phyloP scores from a whole-genome alignment of 2,113 vertebrate genomes.

The Serilophus lunatus region DNA sequence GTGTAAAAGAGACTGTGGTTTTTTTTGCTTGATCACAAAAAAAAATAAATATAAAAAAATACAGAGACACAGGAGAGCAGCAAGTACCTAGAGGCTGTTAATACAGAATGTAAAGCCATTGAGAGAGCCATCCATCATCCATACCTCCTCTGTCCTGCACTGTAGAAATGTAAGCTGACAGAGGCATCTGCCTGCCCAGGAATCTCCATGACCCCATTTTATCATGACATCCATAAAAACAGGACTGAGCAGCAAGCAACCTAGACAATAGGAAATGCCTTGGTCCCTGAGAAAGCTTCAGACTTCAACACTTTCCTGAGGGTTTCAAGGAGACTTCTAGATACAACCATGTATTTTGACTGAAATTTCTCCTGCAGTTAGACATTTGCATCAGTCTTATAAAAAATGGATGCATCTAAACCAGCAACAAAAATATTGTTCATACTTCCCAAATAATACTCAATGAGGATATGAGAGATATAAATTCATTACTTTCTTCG shows the following conservation, averaged over 20 bases:
- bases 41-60: neutral
- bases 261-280: neutral
- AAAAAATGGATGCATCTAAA: neutral
- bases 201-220: neutral
- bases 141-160: accelerated
- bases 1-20: neutral
- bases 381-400: neutral
- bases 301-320: neutral
- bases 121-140: neutral
- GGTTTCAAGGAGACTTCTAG: neutral
- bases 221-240: neutral
- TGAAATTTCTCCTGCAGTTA: neutral
- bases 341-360: neutral
- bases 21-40: neutral
- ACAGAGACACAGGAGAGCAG: neutral
- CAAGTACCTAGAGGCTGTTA: neutral
- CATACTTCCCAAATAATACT: neutral
- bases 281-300: neutral
- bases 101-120: neutral
- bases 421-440: neutral
- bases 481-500: neutral
- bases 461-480: neutral
- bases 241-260: neutral
- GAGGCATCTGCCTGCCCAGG: neutral
- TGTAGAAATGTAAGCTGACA: neutral